Conservation (phyloP, 2,113 vertebrate genomes). For the Indri indri region DNA sequence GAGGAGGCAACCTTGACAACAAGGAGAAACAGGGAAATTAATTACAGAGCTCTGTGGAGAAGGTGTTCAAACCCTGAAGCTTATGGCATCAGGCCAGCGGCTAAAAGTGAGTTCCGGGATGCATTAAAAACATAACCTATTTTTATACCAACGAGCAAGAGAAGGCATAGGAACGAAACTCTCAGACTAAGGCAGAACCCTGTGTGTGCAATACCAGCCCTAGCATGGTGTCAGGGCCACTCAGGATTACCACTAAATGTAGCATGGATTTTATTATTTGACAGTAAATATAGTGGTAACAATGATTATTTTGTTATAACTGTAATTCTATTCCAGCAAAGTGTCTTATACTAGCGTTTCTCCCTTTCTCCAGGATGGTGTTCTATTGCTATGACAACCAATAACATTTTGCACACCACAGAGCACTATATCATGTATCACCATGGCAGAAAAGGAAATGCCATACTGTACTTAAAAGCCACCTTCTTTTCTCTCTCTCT, state of each 20-base stretch:
- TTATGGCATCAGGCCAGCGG: neutral
- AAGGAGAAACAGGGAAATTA: neutral
- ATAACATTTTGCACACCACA: constrained; percentile 80
- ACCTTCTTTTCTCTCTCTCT: constrained; percentile 66
- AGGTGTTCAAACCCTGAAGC: neutral
- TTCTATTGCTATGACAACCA: constrained; percentile 85
- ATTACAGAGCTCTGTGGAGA: neutral
- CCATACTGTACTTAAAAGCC: constrained; percentile 70
- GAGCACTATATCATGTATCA: constrained; percentile 71
- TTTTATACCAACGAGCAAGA: neutral
- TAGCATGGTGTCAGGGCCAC: neutral
- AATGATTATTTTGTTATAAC: neutral
- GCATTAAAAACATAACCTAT: neutral
- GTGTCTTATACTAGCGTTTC: constrained; percentile 43
- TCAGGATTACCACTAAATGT: neutral
- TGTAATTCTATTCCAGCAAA: constrained; percentile 57
- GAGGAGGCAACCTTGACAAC: neutral
- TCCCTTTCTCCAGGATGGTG: constrained; percentile 69
- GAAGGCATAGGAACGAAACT: neutral
- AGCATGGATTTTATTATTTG: neutral
- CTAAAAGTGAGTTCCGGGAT: constrained; percentile 8
- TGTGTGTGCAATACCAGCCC: fast-evolving
- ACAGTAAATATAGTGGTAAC: constrained; percentile 30
- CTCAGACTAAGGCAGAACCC: neutral
- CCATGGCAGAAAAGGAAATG: constrained; percentile 79